Conservation (phyloP, 2,888 invertebrate species). For the Taphrorychus bicolor region DNA sequence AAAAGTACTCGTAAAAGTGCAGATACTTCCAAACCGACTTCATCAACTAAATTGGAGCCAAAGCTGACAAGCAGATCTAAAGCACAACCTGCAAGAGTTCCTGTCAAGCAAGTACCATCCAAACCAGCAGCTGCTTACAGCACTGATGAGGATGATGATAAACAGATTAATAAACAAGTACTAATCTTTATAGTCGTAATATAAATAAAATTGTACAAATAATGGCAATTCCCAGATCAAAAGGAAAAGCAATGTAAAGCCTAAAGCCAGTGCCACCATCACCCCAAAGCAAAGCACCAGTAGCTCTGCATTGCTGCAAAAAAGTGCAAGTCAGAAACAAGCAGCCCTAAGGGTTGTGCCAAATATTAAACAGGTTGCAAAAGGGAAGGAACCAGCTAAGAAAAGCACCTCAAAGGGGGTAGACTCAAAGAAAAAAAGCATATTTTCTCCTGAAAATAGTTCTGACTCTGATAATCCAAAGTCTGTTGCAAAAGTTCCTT, state of each 20-base stretch:
- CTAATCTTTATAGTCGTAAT: conserved; percentile 52
- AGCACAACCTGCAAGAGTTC: conserved; percentile 39
- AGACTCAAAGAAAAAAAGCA: conserved; percentile 74
- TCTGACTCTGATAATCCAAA: conserved; percentile 67
- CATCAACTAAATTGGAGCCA: conserved; percentile 41
- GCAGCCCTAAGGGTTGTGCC: conserved; percentile 31
- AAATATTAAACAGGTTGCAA: conserved; percentile 39
- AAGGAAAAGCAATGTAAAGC: conserved; percentile 66
- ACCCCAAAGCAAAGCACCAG: conserved; percentile 62
- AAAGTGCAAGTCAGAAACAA: conserved; percentile 46
- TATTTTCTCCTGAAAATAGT: conserved; percentile 82
- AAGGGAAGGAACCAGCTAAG: conserved; percentile 25
- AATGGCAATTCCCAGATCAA: conserved; percentile 51
- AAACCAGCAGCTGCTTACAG: conserved; percentile 43
- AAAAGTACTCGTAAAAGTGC: conserved; percentile 53
- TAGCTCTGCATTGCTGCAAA: conserved; percentile 42
- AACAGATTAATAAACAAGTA: conserved; percentile 40
- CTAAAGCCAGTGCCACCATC: conserved; percentile 69
- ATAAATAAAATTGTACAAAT: conserved; percentile 49
- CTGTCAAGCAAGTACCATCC: conserved; percentile 41
- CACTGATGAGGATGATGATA: conserved; percentile 55
- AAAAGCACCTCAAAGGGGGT: conserved; percentile 17
- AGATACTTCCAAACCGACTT: conserved; percentile 43
- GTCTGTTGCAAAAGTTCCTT: conserved; percentile 8
- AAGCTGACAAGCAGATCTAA: conserved; percentile 45